Evolutionary conservation across 1,140 invertebrate genomes (phyloP), one percentile per base, ranked within the genome.

Genomic region (Ericerus pela): DNA sequence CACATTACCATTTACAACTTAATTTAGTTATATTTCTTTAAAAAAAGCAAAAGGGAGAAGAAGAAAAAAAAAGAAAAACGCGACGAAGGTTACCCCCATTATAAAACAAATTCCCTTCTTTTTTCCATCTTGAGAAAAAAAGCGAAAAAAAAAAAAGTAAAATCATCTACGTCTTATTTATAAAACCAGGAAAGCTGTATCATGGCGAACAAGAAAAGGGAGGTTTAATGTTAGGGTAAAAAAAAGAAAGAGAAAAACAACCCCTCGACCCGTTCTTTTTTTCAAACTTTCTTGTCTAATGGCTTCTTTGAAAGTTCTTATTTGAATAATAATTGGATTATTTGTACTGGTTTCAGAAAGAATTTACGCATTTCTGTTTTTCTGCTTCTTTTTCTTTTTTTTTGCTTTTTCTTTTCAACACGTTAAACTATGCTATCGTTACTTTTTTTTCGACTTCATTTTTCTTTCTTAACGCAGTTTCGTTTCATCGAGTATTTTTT

Each of bases 271-370:
- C 16, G 30, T 24, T 24, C 41, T 24, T 24, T 24, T 16, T 47
- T 5, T 24, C 22, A 47, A 47, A 47, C 41, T 47, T 24, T 5
- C 41, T 47, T 47, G 20, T 47, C 41, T 47, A 47, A 47, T 47
- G 41, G 41, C 41, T 47, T 47, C 41, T 47, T 47, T 47, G 41
- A 47, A 47, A 47, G 41, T 47, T 47, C 41, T 47, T 47, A 47
- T 47, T 47, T 47, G 41, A 47, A 47, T 47, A 47, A 47, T 47
- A 47, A 47, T 47, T 47, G 41, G 41, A 47, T 47, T 47, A 47
- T 47, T 47, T 47, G 41, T 47, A 47, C 41, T 47, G 41, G 41
- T 47, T 47, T 47, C 41, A 14, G 41, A 47, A 47, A 47, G 41
- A 47, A 47, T 47, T 47, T 47, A 47, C 41, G 41, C 41, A 47